Base-by-base conservation (phyloP, 2,888 invertebrate species). In the Drosophila ustulata region DNA sequence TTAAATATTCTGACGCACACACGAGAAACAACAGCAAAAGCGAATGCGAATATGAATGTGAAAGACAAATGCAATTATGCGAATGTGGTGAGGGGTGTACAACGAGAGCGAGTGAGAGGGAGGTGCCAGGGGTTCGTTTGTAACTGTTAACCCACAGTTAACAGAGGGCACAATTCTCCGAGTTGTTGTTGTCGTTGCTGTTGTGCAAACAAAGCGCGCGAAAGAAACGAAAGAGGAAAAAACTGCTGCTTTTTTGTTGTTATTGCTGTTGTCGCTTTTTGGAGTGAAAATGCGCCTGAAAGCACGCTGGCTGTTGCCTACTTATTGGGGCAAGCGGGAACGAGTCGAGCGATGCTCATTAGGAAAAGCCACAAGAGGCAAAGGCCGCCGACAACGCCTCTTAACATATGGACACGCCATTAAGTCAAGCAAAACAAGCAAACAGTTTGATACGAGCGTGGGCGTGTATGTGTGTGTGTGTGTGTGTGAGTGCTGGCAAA, bases 21-120 rank as follows among this genome's bases (percentile, higher is more conserved):
- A 56, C 58, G 61, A 43, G 41, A 25, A 34, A 62, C 39, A 64
- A 57, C 50, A 56, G 41, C 52, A 51, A 66, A 61, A 53, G 51
- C 57, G 61, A 66, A 53, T 39, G 61, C 57, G 61, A 70, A 62
- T 49, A 45, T 34, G 45, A 72, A 66, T 64, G 71, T 46, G 37
- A 62, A 72, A 79, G 65, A 69, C 80, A 76, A 80, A 76, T 76
- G 76, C 83, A 80, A 80, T 75, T 80, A 71, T 76, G 61, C 53
- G 50, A 50, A 26, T 47, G 39, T 13, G 0, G 13, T 41, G 39
- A 32, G 8, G n/a, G 37, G 6, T 41, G 45, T 25, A 18, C 26
- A 50, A 28, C 1, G 26, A 8, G 18, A 13, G 23, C 3, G 45
- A 13, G 11, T 18, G 18, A 26, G 43, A 37, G 23, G 25, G 25